Evolutionary conservation across 2,113 vertebrate genomes (phyloP).

Genomic region (Salvelinus fontinalis): DNA sequence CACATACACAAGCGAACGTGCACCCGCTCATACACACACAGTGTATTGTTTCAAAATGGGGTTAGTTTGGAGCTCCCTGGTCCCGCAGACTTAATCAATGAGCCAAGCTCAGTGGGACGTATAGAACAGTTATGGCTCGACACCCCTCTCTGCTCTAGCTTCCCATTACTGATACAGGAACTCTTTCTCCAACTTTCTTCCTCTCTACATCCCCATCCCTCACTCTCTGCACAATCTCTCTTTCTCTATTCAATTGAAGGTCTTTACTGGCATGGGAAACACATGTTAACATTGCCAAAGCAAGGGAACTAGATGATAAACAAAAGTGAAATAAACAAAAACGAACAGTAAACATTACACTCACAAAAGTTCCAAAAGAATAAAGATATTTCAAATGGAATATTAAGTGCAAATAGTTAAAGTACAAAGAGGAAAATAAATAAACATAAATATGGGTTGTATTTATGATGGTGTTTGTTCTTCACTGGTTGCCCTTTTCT

Average conservation of each 20-base stretch:
- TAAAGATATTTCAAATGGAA: too few relatives aligned
- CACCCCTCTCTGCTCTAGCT: not conserved
- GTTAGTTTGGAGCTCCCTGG: constrained; percentile 42
- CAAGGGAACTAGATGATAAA: too few relatives aligned
- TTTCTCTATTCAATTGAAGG: not conserved
- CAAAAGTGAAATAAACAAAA: too few relatives aligned
- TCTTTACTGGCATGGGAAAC: too few relatives aligned
- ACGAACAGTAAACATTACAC: too few relatives aligned
- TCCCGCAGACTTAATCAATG: constrained; percentile 61
- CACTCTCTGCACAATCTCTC: not conserved
- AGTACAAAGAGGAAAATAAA: too few relatives aligned
- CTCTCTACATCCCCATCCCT: constrained; percentile 33
- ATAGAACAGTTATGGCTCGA: constrained; percentile 29
- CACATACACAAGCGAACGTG: not conserved
- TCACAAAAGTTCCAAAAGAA: too few relatives aligned
- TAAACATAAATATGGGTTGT: too few relatives aligned
- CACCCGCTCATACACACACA: constrained; percentile 15
- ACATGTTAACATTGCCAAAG: too few relatives aligned
- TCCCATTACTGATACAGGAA: not conserved
- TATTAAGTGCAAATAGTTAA: too few relatives aligned
- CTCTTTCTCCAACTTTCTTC: not conserved
- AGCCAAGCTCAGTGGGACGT: constrained; percentile 53
- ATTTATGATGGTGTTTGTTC: too few relatives aligned
- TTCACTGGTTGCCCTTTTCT: too few relatives aligned
- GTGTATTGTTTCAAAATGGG: constrained; percentile 8